Percentiles rank a stretch among this genome's conserved stretches.
Evolutionary conservation across 2,888 invertebrate genomes (phyloP).

Genomic region (Julus scandinavius): DNA sequence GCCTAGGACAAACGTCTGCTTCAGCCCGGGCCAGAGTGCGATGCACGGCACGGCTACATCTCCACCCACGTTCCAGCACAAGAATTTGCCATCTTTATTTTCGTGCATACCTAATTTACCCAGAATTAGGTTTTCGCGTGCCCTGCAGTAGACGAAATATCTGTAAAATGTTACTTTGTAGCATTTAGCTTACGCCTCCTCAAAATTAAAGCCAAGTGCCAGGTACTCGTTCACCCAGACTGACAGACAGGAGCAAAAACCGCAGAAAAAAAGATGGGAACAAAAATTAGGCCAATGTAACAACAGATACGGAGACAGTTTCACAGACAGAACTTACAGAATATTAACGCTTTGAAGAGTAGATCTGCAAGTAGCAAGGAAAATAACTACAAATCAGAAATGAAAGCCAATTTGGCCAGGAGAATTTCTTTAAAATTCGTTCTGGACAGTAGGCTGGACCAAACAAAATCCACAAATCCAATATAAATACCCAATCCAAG

Average conservation of each 20-base stretch:
- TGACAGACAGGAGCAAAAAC: too few relatives aligned
- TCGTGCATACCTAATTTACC: background rate
- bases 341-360: too few relatives aligned
- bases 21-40: background rate
- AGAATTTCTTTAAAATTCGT: too few relatives aligned
- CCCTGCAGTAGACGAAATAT: background rate
- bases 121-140: background rate
- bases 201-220: background rate
- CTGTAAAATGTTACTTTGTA: background rate
- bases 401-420: too few relatives aligned
- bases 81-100: background rate
- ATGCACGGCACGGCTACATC: background rate
- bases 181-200: background rate
- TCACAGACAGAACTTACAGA: too few relatives aligned
- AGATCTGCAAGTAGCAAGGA: too few relatives aligned
- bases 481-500: background rate
- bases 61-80: background rate
- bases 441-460: too few relatives aligned
- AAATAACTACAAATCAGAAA: too few relatives aligned
- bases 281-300: too few relatives aligned
- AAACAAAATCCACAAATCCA: background rate
- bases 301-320: too few relatives aligned
- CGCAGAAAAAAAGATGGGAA: too few relatives aligned
- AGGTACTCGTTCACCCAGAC: background rate
- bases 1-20: slow-evolving; percentile 11